Evolutionary conservation across 2,888 invertebrate species (phyloP), one percentile per base, ranked within the genome.

Genomic region (Drosophila suboccidentalis): DNA sequence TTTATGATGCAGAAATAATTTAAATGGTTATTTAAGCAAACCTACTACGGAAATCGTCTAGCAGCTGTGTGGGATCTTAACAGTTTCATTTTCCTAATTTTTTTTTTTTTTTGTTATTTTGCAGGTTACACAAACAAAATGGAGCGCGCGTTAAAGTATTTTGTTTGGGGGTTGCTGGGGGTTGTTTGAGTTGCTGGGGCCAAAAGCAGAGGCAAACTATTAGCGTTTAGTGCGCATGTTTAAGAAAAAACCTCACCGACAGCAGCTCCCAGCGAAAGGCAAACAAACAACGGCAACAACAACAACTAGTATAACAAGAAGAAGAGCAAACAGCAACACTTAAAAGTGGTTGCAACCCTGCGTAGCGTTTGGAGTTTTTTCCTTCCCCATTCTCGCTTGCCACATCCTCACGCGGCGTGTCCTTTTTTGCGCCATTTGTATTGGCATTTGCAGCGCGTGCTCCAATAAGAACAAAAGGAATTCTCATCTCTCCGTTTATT

Each of bases 171-270:
- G 80, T 75, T 57, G 63, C 65, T 81, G 62, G 68, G 72, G 71
- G 60, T 53, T 49, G 44, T 47, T 51, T 41, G 57, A 22, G 22
- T 22, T 22, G 65, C 78, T 41, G 54, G 59, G 19, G 54, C 49
- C 62, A 63, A 70, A 85, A 67, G 60, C 61, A 51, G 66, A 74
- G 67, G 60, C 84, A 82, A 90, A 87, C 86, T 87, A 87, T 87
- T 86, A 90, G 87, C 89, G 83, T 88, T 87, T 88, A 87, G 89
- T 87, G 86, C 86, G 86, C 86, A 87, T 87, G 86, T 87, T 87
- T 87, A 71, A 71, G 71, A 66, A 76, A 75, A 70, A 77, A 74
- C 62, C 64, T 65, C 67, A 67, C 62, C 75, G 62, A 69, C 55
- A 65, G 55, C 55, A 44, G 44, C 72, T 51, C 53, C 60, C 72